Evolutionary conservation across 2,113 vertebrate species (phyloP).

Genomic region (Callocephalon fimbriatum): DNA sequence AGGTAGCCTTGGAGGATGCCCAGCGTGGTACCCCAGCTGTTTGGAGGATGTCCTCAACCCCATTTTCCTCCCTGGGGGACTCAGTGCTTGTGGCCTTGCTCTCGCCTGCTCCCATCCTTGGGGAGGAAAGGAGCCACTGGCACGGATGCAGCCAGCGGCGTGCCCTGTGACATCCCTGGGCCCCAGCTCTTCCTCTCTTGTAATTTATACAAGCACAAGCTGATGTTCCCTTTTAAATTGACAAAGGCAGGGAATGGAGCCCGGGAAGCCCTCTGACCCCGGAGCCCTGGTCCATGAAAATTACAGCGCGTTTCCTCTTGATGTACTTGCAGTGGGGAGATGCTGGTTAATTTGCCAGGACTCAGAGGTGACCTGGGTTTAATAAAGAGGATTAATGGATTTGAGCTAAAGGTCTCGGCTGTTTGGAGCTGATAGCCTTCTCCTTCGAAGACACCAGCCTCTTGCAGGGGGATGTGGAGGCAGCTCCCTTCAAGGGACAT

Average conservation of each 20-base stretch:
- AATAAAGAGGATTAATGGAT: slow-evolving; percentile 88
- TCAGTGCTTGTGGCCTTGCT: rapidly evolving
- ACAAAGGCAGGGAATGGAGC: slow-evolving; percentile 75
- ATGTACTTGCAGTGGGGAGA: slow-evolving; percentile 78
- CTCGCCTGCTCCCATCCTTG: not conserved
- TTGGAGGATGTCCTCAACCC: not conserved
- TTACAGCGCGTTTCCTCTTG: slow-evolving; percentile 69
- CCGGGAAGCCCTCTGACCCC: slow-evolving; percentile 73
- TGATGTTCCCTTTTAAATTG: slow-evolving; percentile 78
- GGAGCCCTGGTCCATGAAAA: slow-evolving; percentile 74
- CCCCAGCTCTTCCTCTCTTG: not conserved
- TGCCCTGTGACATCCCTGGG: not conserved
- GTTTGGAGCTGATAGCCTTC: slow-evolving; percentile 81
- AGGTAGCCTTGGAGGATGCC: not conserved
- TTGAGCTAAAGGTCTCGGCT: slow-evolving; percentile 84
- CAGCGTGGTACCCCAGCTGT: not conserved
- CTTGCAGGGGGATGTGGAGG: slow-evolving; percentile 18
- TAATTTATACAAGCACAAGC: slow-evolving; percentile 73
- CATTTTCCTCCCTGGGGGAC: rapidly evolving
- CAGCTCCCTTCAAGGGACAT: not conserved
- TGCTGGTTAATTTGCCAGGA: slow-evolving; percentile 82
- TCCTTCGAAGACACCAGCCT: slow-evolving; percentile 72
- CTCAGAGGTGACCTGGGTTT: slow-evolving; percentile 83
- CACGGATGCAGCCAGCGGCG: not conserved
- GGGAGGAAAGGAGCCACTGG: not conserved